Conservation (phyloP, 92 coral and sea anemone genomes). For the Umimayanthus chanpuru region DNA sequence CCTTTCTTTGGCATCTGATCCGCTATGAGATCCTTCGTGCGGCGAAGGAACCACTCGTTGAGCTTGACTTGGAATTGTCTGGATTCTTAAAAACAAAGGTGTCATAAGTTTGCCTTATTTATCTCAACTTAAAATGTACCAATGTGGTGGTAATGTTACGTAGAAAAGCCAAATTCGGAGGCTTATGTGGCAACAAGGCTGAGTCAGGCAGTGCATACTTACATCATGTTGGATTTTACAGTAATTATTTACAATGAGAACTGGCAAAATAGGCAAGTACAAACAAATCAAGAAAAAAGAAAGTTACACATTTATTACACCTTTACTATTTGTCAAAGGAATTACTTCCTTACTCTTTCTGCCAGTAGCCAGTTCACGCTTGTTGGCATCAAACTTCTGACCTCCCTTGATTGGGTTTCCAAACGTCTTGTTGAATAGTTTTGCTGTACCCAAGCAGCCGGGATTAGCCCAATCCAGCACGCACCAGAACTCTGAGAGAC, state of each 20-base stretch:
- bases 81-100: conserved; percentile 2
- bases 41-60: conserved; percentile 14
- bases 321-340: too few relatives aligned
- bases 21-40: conserved; percentile 57
- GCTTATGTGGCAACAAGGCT: too few relatives aligned
- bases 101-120: neutral
- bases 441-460: conserved; percentile 79
- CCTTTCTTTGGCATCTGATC: conserved; percentile 93
- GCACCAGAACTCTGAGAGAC: conserved; percentile 90
- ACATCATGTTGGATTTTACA: too few relatives aligned
- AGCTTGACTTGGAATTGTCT: conserved; percentile 15
- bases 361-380: conserved; percentile 88
- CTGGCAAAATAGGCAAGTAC: too few relatives aligned
- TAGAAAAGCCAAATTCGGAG: too few relatives aligned
- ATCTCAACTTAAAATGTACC: neutral
- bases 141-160: too few relatives aligned
- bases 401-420: conserved; percentile 84
- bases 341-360: conserved; percentile 72
- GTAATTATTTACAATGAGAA: too few relatives aligned
- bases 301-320: too few relatives aligned
- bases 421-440: conserved; percentile 62
- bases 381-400: conserved; percentile 86
- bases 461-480: conserved; percentile 98
- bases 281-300: too few relatives aligned
- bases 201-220: too few relatives aligned